These are phyloP conservation scores for Luperina nickerlii DNA, from an alignment of 2,888 invertebrate species.

Conservation along the genomic window DNA sequence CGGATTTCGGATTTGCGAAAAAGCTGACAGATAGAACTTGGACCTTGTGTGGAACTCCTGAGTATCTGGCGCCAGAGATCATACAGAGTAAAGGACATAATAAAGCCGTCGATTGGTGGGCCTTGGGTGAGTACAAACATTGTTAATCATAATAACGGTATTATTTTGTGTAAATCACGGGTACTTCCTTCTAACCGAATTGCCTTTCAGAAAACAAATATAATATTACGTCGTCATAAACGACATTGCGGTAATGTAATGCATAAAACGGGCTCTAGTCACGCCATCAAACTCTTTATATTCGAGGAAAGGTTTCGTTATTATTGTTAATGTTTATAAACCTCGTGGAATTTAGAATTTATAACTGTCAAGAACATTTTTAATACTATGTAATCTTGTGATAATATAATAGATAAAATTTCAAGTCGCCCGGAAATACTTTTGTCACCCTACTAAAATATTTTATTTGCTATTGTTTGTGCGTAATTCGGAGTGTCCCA, in stretches of 20 bases:
- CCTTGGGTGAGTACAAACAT: slow-evolving; percentile 92
- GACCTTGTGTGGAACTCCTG: slow-evolving; percentile 99
- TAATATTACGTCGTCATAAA: slow-evolving; percentile 60
- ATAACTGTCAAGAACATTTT: slow-evolving; percentile 24
- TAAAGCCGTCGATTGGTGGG: slow-evolving; percentile 99
- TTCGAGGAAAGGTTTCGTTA: slow-evolving; percentile 45
- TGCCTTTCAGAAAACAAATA: slow-evolving; percentile 60
- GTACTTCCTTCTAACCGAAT: slow-evolving; percentile 50
- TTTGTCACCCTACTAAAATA: slow-evolving; percentile 12
- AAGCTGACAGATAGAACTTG: slow-evolving; percentile 98
- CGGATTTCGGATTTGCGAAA: slow-evolving; percentile 99
- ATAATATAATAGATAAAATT: slow-evolving; percentile 16
- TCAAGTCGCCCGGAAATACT: slow-evolving; percentile 11
- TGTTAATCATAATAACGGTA: slow-evolving; percentile 26
- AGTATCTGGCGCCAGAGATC: slow-evolving; percentile 99
- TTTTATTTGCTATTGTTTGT: slow-evolving; percentile 21
- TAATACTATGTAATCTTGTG: slow-evolving; percentile 23
- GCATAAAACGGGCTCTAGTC: slow-evolving; percentile 56
- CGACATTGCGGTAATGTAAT: slow-evolving; percentile 57
- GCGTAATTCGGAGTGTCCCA: slow-evolving; percentile 5
- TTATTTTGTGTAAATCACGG: slow-evolving; percentile 41
- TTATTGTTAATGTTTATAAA: slow-evolving; percentile 22
- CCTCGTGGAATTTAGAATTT: slow-evolving; percentile 13
- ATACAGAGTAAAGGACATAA: slow-evolving; percentile 99
- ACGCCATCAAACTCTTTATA: slow-evolving; percentile 65